Evolutionary conservation across 2,113 vertebrate genomes (phyloP), one percentile per base, ranked within the genome.

Genomic region (Ornithorhynchus anatinus): DNA sequence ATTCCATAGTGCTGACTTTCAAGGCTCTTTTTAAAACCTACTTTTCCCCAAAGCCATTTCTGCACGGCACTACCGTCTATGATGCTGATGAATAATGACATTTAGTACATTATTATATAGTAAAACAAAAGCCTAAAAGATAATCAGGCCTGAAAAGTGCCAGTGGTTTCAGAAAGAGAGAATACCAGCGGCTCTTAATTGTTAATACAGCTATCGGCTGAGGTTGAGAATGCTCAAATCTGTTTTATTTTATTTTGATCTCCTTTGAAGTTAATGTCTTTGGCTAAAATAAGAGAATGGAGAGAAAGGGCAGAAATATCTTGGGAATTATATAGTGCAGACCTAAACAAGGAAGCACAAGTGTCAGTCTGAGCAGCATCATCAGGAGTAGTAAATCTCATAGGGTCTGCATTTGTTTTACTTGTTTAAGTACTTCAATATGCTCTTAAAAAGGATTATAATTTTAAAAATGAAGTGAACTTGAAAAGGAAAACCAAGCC

Each of bases 81-180:
- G 62, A 65, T 67, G 33, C 40, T 64, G 65, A 77, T 68, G 48
- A 85, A 75, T 17, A 36, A 9, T 75, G 82, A 78, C 79, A 77
- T 77, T 84, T 87, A 31, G 10, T 75, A 78, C 63, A 77, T 23
- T 36, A 79, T 82, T 71, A 80, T 79, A 25, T 20, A 50, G 32
- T 75, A 77, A 87, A 79, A 84, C 69, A 77, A 79, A 80, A 59
- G 3, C 20, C 31, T 32, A 67, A 32, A 61, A 56, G 70, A 69
- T 48, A 70, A 84, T 62, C 74, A 50, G 72, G 40, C 19, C 22
- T 72, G 33, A 82, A 16, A 70, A 5, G 48, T 69, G 2, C n/a
- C 44, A 60, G 23, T 76, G 66, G 78, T 73, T 25, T 71, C 69
- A 32, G 59, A 52, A n/a, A 33, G 8, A 60, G 76, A 76, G 57